Evolutionary conservation across 23 tunicate genomes (phyloP).

Genomic region (Clavelina lepadiformis): DNA sequence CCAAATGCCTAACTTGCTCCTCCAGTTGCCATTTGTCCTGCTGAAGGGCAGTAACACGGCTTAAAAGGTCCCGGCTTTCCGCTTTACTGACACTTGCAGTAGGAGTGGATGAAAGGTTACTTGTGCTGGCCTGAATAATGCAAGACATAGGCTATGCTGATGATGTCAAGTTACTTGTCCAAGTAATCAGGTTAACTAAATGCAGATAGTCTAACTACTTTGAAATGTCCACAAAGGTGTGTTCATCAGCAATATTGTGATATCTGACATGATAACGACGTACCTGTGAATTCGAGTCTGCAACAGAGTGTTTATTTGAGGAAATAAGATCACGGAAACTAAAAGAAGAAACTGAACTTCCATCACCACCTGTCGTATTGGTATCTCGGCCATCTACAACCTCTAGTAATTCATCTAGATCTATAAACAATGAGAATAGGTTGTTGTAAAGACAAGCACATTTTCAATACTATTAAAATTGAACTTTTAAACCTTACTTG

Average conservation of each 20-base stretch:
- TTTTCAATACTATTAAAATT: too few species aligned
- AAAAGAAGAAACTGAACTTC: conserved; percentile 84
- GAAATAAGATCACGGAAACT: conserved; percentile 82
- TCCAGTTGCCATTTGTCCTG: conserved; percentile 85
- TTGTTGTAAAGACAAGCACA: too few species aligned
- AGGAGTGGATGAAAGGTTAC: conserved; percentile 10
- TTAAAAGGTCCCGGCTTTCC: conserved; percentile 58
- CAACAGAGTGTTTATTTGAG: conserved; percentile 4
- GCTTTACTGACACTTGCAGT: conserved; percentile 38
- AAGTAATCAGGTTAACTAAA: too few species aligned
- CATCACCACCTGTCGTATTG: conserved; percentile 46
- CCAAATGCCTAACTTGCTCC: conserved; percentile 83
- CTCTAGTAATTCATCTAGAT: conserved; percentile 65
- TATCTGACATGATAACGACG: conserved; percentile 5
- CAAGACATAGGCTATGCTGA: not conserved
- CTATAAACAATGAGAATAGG: too few species aligned
- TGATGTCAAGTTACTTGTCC: too few species aligned
- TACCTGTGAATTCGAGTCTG: conserved; percentile 35
- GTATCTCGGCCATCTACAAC: conserved; percentile 43
- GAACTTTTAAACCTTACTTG: conserved; percentile 22
- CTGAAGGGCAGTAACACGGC: conserved; percentile 65
- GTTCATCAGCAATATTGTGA: not conserved
- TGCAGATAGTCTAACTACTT: too few species aligned
- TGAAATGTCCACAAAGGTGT: not conserved
- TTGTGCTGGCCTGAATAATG: conserved; percentile 28